Base-by-base conservation (phyloP, 2,113 vertebrate genomes). In the Dasyprocta punctata region DNA sequence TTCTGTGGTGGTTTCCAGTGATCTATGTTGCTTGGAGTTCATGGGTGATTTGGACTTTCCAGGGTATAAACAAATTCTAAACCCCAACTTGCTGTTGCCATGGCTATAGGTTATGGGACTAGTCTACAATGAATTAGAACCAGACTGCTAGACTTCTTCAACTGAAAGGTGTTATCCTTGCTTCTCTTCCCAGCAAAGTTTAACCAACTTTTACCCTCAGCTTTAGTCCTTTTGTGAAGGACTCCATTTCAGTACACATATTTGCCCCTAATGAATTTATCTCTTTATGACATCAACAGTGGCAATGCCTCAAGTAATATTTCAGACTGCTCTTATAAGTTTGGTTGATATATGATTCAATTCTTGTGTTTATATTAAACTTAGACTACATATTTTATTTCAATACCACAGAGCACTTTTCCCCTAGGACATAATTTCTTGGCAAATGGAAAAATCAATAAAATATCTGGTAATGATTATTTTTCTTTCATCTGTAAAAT, bases 401-500 rank as follows among this genome's bases (percentile, higher is more conserved):
- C 3, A 86, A 44, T 19, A 86, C 16, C 5, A 77, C 13, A 67
- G 41, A 38, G 30, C 7, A 75, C 44, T 47, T 86, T 81, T 44
- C 4, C n/a, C 33, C 24, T 1, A 44, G 33, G 36, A 93, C 9
- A 73, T 9, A 80, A 67, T 89, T 96, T 73, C 12, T 90, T 87
- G 61, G 26, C 56, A 87, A 92, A 81, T 84, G 12, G 13, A 94
- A 96, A 69, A 84, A 41, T 71, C 58, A 88, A 9, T 89, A 67
- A 73, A 95, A 52, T 71, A 58, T 75, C 89, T 89, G 26, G 11
- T 47, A 26, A 7, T 86, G 17, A 30, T 86, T 95, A 12, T 78
- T 86, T 81, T 93, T 83, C 33, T 54, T 58, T 22, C 30, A 58
- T 78, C 36, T 90, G 8, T 95, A 89, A 94, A 95, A 94, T 90